phyloP scores from a whole-genome alignment of 1,140 invertebrate genomes.

The Archegozetes longisetosus region DNA sequence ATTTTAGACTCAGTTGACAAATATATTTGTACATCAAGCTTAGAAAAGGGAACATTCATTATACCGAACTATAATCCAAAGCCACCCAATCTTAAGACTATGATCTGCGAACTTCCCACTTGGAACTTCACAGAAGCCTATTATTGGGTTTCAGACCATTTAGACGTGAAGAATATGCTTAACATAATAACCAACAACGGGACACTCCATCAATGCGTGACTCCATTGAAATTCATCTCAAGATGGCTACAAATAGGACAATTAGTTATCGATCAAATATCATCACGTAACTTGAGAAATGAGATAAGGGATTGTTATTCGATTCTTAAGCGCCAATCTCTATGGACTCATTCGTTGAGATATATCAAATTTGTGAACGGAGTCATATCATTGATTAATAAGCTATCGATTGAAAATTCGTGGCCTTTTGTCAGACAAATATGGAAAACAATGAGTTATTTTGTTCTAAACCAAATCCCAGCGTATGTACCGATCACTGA shows the following conservation, averaged over 20 bases:
- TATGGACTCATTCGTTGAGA: slow-evolving; percentile 3
- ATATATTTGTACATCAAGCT: slow-evolving; percentile 10
- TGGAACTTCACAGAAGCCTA: slow-evolving; percentile 10
- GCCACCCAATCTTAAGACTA: slow-evolving; percentile 1
- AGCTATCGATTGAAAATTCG: slow-evolving; percentile 1
- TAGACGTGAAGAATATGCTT: slow-evolving; percentile 10
- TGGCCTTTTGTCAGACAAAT: slow-evolving; percentile 3
- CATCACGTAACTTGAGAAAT: neutral
- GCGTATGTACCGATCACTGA: slow-evolving; percentile 10
- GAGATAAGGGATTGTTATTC: slow-evolving; percentile 4
- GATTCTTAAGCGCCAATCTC: neutral
- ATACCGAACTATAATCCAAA: slow-evolving; percentile 2
- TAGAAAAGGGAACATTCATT: neutral
- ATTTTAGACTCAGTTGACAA: slow-evolving; percentile 9
- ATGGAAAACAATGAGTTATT: slow-evolving; percentile 7
- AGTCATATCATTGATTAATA: neutral
- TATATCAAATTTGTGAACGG: slow-evolving; percentile 8
- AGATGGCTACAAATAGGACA: slow-evolving; percentile 1
- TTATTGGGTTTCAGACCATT: neutral
- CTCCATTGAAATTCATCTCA: neutral
- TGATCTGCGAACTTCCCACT: slow-evolving; percentile 7
- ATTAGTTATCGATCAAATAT: slow-evolving; percentile 1
- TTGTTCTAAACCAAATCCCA: slow-evolving; percentile 6
- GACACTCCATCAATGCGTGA: too few relatives aligned
- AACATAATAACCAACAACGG: neutral